phyloP scores from a whole-genome alignment of 2,797 vertebrate genomes.

The Microctenopoma steveboyesi region DNA sequence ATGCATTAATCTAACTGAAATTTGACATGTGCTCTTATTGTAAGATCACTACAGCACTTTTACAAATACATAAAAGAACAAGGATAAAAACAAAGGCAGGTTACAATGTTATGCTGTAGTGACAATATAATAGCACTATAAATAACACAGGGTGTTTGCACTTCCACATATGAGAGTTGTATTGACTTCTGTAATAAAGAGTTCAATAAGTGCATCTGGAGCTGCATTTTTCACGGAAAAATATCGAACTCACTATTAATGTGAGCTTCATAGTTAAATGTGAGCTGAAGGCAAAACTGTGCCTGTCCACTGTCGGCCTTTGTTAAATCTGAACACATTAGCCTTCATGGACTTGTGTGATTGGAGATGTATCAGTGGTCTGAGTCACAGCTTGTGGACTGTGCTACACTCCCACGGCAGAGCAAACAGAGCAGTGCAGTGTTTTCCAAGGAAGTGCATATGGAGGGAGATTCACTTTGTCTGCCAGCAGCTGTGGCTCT shows the following conservation, averaged over 20 bases:
- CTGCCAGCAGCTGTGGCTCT: conserved; percentile 81
- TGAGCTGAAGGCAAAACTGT: neutral
- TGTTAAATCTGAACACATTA: conserved; percentile 54
- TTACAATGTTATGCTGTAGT: neutral
- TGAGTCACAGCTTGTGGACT: conserved; percentile 54
- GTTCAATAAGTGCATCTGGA: conserved; percentile 19
- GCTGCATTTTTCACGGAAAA: conserved; percentile 20
- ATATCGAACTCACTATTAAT: conserved; percentile 28
- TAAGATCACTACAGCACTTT: neutral
- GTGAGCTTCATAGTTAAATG: conserved; percentile 7
- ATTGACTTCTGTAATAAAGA: conserved; percentile 22
- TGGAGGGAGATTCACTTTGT: conserved; percentile 83
- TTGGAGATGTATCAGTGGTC: conserved; percentile 26
- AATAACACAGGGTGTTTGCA: neutral
- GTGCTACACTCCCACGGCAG: conserved; percentile 54
- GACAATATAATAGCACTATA: neutral
- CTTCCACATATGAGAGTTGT: conserved; percentile 4
- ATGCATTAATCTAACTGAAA: conserved; percentile 28
- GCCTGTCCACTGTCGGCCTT: conserved; percentile 33
- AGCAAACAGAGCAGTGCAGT: conserved; percentile 52
- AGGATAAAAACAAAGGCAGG: neutral
- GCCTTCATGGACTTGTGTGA: conserved; percentile 22
- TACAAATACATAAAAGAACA: neutral
- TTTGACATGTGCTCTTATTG: conserved; percentile 5
- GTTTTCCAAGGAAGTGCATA: conserved; percentile 76